These are phyloP conservation scores for Orientallactaga bullata DNA, from an alignment of 2,113 vertebrate genomes.

Conservation along the genomic window DNA sequence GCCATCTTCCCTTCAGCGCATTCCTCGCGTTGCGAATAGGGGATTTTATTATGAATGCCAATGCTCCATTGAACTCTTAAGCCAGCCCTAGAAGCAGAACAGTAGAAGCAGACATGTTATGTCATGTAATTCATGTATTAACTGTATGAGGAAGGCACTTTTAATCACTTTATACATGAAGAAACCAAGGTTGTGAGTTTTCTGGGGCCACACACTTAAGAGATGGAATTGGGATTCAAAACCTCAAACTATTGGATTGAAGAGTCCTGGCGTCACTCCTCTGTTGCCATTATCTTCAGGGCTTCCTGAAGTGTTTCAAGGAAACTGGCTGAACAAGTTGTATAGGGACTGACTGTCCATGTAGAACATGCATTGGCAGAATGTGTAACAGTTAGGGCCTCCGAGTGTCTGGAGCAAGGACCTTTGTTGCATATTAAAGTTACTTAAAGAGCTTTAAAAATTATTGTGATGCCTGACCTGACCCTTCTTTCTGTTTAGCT, in stretches of 20 bases:
- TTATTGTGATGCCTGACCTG: constrained; percentile 24
- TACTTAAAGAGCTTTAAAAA: constrained; percentile 60
- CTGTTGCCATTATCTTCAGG: neutral
- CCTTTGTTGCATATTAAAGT: constrained; percentile 5
- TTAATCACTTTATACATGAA: constrained; percentile 35
- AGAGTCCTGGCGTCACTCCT: neutral
- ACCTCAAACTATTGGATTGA: neutral
- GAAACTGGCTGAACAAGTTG: constrained; percentile 13
- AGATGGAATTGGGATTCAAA: constrained; percentile 56
- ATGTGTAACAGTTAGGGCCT: neutral
- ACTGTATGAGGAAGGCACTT: neutral
- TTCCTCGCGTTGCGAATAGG: neutral
- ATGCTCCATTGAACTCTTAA: neutral
- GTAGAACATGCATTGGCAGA: neutral
- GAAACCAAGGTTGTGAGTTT: constrained; percentile 46
- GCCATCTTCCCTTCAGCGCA: neutral
- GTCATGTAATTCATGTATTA: constrained; percentile 40
- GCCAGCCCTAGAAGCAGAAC: constrained; percentile 37
- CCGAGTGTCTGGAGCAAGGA: neutral
- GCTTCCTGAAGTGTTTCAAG: neutral
- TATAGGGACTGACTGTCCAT: neutral
- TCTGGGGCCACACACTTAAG: neutral
- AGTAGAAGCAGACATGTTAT: constrained; percentile 13
- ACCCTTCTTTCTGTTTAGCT: neutral
- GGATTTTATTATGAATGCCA: neutral